Percentiles rank a stretch among this genome's conserved stretches.
Evolutionary conservation across 2,113 vertebrate genomes (phyloP).

Genomic region (Copsychus sechellarum): DNA sequence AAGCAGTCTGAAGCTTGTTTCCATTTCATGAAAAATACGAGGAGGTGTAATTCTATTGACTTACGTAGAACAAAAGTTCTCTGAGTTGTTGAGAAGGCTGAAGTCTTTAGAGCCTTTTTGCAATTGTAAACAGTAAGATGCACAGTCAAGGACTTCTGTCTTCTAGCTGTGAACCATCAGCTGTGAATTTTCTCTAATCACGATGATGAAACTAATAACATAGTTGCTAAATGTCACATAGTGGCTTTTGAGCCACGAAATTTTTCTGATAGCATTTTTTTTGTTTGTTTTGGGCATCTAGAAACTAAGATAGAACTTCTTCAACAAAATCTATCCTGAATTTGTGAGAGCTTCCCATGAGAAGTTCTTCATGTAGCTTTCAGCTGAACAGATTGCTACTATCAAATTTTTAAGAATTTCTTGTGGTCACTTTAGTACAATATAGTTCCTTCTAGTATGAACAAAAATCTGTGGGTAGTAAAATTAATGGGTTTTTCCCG

Average conservation of each 20-base stretch:
- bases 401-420: neutral
- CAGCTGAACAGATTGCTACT: neutral
- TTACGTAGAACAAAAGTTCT: neutral
- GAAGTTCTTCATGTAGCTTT: neutral
- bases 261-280: neutral
- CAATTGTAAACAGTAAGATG: neutral
- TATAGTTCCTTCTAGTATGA: neutral
- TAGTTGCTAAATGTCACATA: neutral
- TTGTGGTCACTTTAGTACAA: neutral
- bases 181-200: neutral
- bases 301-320: neutral
- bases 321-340: neutral
- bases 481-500: neutral
- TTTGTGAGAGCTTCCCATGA: neutral
- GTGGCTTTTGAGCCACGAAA: neutral
- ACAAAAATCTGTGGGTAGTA: neutral
- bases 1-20: neutral
- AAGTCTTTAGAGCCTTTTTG: neutral
- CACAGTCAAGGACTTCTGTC: neutral
- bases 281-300: neutral
- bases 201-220: neutral
- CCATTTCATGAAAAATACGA: neutral
- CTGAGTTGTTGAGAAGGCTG: neutral
- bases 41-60: neutral
- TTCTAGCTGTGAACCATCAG: neutral